Evolutionary conservation across 1,140 invertebrate species (phyloP).

Genomic region (Atopsyche davidsoni): DNA sequence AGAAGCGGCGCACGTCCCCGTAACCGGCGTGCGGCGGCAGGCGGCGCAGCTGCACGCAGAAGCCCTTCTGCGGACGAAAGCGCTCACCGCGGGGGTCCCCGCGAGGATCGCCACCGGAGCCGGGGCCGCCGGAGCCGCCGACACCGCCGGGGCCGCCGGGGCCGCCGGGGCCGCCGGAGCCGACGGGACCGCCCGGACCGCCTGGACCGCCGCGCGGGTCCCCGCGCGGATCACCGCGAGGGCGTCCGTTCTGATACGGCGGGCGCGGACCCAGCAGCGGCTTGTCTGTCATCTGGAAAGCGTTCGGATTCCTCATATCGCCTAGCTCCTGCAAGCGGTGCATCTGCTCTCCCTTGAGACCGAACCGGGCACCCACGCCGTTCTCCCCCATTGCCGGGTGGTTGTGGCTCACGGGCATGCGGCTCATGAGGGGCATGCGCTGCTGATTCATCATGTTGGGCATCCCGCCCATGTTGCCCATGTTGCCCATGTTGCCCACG

Average conservation of each 20-base stretch:
- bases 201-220: conserved; percentile 28
- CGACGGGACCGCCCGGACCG: conserved; percentile 28
- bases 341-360: conserved; percentile 30
- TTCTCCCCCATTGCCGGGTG: conserved; percentile 6
- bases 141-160: conserved; percentile 21
- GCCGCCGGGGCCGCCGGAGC: conserved; percentile 29
- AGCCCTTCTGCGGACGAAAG: conserved; percentile 33
- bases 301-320: conserved; percentile 54
- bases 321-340: conserved; percentile 51
- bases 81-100: conserved; percentile 28
- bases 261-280: conserved; percentile 4
- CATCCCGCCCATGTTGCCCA: background rate
- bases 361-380: too few relatives aligned
- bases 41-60: conserved; percentile 65
- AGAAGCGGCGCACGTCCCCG: conserved; percentile 73
- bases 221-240: too few relatives aligned
- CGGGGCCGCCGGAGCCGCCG: conserved; percentile 4
- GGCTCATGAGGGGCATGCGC: background rate
- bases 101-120: background rate
- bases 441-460: background rate
- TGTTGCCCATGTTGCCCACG: too few relatives aligned
- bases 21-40: conserved; percentile 64
- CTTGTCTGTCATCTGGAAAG: conserved; percentile 46
- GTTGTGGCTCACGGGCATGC: background rate
- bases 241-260: conserved; percentile 23